Evolutionary conservation across 2,888 invertebrate species (phyloP), one percentile per base, ranked within the genome.

Genomic region (Tipula confusa): DNA sequence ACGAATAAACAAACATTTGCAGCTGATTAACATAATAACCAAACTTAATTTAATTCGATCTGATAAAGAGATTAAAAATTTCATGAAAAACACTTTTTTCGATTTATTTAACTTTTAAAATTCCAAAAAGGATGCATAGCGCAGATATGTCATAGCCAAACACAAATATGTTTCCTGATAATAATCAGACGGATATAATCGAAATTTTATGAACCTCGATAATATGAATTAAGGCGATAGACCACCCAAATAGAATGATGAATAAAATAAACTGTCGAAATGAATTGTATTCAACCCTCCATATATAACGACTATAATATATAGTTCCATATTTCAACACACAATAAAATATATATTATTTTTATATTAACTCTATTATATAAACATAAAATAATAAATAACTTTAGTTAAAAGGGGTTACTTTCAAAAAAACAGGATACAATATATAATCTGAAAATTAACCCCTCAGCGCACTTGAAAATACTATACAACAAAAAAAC

Each of bases 351-450:
- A 13, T 64, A 64, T 64, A 64, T 64, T 64, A 64, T 64, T 64
- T 64, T 64, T 64, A 64, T 64, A 64, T 64, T 64, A 64, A 64
- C 64, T 64, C 64, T 64, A 64, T 64, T 64, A 24, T 64, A 24
- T 64, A 64, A 24, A 64, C 24, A 64, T 13, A 64, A 64, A 64
- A 24, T 64, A 64, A 64, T 24, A 64, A 24, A 24, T 24, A 48
- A 15, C 24, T 24, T 6, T 1, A 18, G 1, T 48, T 24, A 18
- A 64, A 64, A 64, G 64, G 64, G 64, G 64, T 64, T 64, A 24
- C 64, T 24, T 64, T 64, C 64, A 64, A 64, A 64, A n/a, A 64
- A 64, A 64, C 64, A 64, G 64, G 64, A 64, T 64, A 64, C 64
- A 64, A 64, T 64, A 64, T n/a, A n/a, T 64, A 64, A 64, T 64